Conservation (phyloP, 2,113 vertebrate species). For the Bubalus kerabau region DNA sequence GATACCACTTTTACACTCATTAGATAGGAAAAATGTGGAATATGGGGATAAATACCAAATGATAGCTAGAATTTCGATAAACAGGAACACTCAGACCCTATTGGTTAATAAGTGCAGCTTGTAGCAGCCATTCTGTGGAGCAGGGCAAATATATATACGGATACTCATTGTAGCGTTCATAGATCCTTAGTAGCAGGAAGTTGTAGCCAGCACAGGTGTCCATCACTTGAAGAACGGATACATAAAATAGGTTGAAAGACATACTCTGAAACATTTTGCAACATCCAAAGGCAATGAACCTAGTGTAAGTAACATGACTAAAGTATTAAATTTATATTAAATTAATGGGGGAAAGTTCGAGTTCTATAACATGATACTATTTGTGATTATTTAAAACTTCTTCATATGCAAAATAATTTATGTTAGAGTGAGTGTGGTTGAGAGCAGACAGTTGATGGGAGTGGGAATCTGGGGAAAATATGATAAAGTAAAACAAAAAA, state of each 20-base stretch:
- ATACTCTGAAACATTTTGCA: not conserved
- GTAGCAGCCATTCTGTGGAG: not conserved
- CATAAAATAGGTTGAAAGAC: not conserved
- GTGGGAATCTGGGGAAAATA: not conserved
- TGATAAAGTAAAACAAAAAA: not conserved
- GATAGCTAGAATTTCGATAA: not conserved
- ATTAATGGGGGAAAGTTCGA: not conserved
- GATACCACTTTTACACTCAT: not conserved
- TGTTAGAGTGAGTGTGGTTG: not conserved
- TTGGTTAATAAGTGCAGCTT: not conserved
- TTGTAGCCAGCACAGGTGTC: not conserved
- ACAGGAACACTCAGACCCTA: not conserved
- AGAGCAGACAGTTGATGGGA: not conserved
- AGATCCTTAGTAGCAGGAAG: not conserved
- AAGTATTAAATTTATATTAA: not conserved
- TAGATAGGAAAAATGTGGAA: not conserved
- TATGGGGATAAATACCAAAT: not conserved
- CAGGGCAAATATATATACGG: not conserved
- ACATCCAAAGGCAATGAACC: not conserved
- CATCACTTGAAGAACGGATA: not conserved
- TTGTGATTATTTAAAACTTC: not conserved
- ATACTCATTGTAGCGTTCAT: not conserved
- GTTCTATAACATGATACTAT: not conserved
- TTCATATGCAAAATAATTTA: not conserved
- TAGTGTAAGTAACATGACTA: not conserved